These are phyloP conservation scores for Phthorimaea operculella DNA, from an alignment of 1,140 invertebrate species.

Conservation along the genomic window DNA sequence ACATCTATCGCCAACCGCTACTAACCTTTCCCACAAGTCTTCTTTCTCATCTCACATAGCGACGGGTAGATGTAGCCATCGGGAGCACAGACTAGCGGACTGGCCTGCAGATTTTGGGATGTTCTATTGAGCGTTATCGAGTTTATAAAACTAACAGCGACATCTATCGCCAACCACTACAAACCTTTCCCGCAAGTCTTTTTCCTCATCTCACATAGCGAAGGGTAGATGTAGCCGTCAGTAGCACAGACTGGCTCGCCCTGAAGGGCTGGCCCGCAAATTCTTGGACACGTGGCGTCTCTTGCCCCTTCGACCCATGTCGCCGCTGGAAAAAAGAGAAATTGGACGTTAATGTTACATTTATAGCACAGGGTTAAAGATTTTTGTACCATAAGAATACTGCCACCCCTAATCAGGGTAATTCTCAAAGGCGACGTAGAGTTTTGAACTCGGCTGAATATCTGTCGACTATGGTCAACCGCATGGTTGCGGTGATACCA, in stretches of 20 bases:
- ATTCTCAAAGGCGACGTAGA: too few relatives aligned
- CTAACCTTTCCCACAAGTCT: constrained; percentile 89
- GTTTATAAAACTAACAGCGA: too few relatives aligned
- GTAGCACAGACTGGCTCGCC: constrained; percentile 89
- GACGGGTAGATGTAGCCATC: constrained; percentile 90
- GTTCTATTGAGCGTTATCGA: too few relatives aligned
- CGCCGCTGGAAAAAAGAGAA: constrained; percentile 22
- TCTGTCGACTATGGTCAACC: too few relatives aligned
- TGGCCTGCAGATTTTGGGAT: constrained; percentile 80
- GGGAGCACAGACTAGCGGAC: constrained; percentile 80
- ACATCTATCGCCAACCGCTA: too few relatives aligned
- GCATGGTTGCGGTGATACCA: too few relatives aligned
- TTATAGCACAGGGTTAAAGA: background rate
- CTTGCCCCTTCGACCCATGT: constrained; percentile 63
- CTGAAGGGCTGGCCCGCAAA: constrained; percentile 77
- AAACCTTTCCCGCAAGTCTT: constrained; percentile 90
- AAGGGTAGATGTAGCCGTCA: constrained; percentile 88
- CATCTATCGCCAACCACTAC: background rate
- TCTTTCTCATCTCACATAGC: constrained; percentile 91
- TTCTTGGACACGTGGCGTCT: constrained; percentile 78
- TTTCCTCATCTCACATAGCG: constrained; percentile 91
- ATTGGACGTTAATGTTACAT: too few relatives aligned
- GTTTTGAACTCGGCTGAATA: too few relatives aligned
- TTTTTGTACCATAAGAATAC: too few relatives aligned
- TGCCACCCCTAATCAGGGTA: too few relatives aligned